Evolutionary conservation across 2,113 vertebrate genomes (phyloP), one percentile per base, ranked within the genome.

Genomic region (Sclerurus mexicanus): DNA sequence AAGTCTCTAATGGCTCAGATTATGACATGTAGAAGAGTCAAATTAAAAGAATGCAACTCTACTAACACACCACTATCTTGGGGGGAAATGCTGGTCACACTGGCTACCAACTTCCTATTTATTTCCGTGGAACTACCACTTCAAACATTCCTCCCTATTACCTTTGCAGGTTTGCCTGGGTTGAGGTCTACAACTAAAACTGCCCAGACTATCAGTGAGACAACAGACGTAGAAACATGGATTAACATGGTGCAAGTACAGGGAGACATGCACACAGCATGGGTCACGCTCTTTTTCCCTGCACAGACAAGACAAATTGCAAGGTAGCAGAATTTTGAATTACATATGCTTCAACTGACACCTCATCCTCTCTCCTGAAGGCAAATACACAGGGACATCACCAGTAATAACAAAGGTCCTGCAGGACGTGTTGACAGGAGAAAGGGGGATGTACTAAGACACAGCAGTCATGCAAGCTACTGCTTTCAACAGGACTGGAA

Each of bases 361-460:
- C 52, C 33, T 94, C 52, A 59, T 44, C 52, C 44, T 81, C 55
- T 52, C 44, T 93, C 55, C 76, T 78, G 44, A 83, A 89, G 82
- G 56, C 50, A 89, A 64, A 18, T 68, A n/a, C 46, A 72, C 6
- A 23, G 31, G 47, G 39, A 88, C 24, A 62, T 30, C 56, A 69
- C 13, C 50, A 64, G 23, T 53, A 87, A 52, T 28, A 86, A 86
- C 42, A 86, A 44, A 80, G 30, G 56, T 60, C 44, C 60, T 44
- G 27, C 11, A 72, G 64, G 39, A 88, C 0, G 1, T 12, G 28
- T 5, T 67, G 39, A 88, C 80, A 85, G 40, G 18, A 63, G 37
- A 88, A 94, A 86, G 56, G 3, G 17, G 25, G 31, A 64, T 16
- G 80, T 25, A 58, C 22, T 22, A 73, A 86, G 49, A 55, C 74